Base-by-base conservation (phyloP, 2,888 invertebrate genomes). In the Phyllotreta cruciferae region DNA sequence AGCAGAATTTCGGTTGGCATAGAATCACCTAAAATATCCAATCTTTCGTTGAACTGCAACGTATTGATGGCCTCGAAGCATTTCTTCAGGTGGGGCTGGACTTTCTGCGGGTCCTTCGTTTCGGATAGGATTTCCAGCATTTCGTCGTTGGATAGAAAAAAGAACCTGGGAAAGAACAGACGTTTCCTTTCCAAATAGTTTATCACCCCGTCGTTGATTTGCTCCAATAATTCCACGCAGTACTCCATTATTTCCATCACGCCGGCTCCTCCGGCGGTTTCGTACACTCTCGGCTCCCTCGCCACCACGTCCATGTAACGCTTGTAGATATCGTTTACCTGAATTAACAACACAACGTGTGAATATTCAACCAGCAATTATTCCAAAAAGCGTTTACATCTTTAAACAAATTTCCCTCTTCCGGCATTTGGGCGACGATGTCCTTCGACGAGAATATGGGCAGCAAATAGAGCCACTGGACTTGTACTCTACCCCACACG, bases 141-240 rank as follows among this genome's bases (percentile, higher is more conserved):
- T 81, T 95, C 94, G 75, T 94, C 93, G 78, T 95, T 94, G 5
- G 94, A 94, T 63, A 96, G 83, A 77, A 95, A 95, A 84, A 94
- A 95, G 78, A 95, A 94, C 78, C 94, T 67, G 6, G 93, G 90
- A 77, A 94, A 94, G 79, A 85, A 93, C 7, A 94, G 81, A 69
- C 94, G 82, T 79, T 94, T 94, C 81, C 89, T 92, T 81, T 94
- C 93, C 66, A 94, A 83, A 78, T 94, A 94, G 71, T 87, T 87
- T 70, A 91, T 88, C 0, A 94, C 90, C 3, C 94, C 93, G 62
- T 91, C 90, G 77, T 91, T 92, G 61, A 94, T 92, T 80, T 87
- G 88, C 70, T 94, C 93, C 71, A 94, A 82, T 54, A 91, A 82
- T 44, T 81, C 84, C 58, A 87, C 86, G 37, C 91, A 90, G 54